phyloP scores from a whole-genome alignment of 2,888 invertebrate species.

The Pyrrhia umbra region DNA sequence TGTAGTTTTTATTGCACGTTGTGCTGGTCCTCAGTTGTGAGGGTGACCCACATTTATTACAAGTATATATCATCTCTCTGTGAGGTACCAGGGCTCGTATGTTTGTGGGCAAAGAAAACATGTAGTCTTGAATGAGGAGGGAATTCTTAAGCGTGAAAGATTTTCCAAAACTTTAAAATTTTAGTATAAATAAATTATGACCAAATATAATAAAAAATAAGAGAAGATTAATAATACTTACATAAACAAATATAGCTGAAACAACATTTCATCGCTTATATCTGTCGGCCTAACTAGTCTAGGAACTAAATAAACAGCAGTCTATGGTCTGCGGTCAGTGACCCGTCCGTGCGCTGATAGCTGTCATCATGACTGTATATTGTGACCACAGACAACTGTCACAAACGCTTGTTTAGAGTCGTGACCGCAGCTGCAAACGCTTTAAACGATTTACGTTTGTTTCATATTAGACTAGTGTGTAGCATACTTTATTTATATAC shows the following conservation, averaged over 20 bases:
- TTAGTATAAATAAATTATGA: no score
- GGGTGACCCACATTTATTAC: constrained; percentile 25
- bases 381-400: constrained; percentile 13
- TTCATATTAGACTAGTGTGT: constrained; percentile 1
- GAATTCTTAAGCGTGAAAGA: background rate
- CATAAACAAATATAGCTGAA: background rate
- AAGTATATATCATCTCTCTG: constrained; percentile 20
- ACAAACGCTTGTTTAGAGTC: background rate
- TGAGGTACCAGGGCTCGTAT: background rate
- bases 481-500: background rate
- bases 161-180: no score
- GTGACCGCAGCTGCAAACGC: background rate
- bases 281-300: background rate
- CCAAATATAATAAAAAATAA: no score
- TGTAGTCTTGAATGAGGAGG: background rate
- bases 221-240: no score
- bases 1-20: background rate
- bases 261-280: background rate
- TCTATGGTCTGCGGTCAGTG: constrained; percentile 3
- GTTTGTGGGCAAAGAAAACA: no score
- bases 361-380: background rate
- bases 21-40: background rate
- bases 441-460: background rate
- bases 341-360: background rate
- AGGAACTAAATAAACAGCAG: background rate